These are phyloP conservation scores for Campylomormyrus numenius DNA, from an alignment of 2,113 vertebrate species.

Conservation along the genomic window DNA sequence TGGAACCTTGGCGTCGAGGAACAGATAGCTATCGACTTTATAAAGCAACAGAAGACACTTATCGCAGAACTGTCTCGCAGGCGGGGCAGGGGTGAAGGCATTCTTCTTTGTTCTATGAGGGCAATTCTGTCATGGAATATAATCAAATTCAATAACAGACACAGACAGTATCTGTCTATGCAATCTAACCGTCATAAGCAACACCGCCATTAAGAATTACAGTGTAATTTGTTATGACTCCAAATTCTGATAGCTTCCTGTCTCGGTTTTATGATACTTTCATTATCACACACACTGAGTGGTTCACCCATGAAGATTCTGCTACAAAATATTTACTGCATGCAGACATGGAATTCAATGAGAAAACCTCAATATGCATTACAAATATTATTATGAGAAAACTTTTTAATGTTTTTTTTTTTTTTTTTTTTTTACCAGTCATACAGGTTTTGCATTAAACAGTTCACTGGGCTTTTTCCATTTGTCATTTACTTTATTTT, in stretches of 20 bases:
- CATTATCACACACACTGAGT: neutral
- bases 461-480: neutral
- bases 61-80: neutral
- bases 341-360: neutral
- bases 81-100: neutral
- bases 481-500: neutral
- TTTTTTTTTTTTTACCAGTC: neutral
- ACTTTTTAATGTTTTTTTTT: neutral
- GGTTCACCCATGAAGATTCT: neutral
- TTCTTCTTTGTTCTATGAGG: neutral
- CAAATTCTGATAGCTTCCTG: neutral
- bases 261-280: neutral
- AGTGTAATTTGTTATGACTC: neutral
- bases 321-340: neutral
- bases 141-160: conserved; percentile 4
- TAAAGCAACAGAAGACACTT: neutral
- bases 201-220: neutral
- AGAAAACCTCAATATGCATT: neutral
- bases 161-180: neutral
- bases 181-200: neutral
- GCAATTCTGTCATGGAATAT: neutral
- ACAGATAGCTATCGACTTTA: neutral
- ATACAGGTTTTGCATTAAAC: neutral
- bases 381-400: neutral
- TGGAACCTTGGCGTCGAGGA: conserved; percentile 8